phyloP scores from a whole-genome alignment of 2,113 vertebrate species.

The Donacobius atricapilla region DNA sequence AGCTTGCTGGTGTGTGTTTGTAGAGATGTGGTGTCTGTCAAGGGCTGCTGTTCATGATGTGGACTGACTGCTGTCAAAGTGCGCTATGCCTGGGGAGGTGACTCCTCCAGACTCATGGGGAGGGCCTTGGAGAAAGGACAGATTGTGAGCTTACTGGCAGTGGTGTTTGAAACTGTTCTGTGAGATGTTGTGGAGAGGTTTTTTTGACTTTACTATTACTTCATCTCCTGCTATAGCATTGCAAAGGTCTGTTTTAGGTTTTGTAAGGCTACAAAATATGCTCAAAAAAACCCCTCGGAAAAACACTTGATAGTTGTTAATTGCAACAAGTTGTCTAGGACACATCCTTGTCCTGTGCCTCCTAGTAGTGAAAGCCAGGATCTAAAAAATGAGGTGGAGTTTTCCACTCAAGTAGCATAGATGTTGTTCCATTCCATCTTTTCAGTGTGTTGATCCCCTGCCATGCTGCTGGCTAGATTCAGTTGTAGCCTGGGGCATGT shows the following conservation, averaged over 20 bases:
- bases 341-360: background rate
- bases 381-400: background rate
- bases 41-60: rapidly evolving
- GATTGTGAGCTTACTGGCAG: background rate
- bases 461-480: background rate
- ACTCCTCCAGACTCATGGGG: rapidly evolving
- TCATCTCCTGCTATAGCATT: background rate
- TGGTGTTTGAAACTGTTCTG: background rate
- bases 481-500: rapidly evolving
- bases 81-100: background rate
- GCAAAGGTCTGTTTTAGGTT: background rate
- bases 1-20: background rate
- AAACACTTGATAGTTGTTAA: background rate
- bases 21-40: background rate
- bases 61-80: background rate
- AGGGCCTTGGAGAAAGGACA: background rate
- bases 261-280: background rate
- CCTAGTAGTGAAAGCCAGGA: background rate
- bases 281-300: background rate
- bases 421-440: background rate
- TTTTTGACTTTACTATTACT: background rate
- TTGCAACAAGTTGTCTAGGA: background rate
- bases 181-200: background rate
- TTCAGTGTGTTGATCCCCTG: background rate
- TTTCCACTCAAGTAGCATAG: rapidly evolving